A percentile compares a stretch with the other conserved stretches of the same genome.
These are phyloP conservation scores for Pangasianodon gigas DNA, from an alignment of 2,113 vertebrate species.

Conservation along the genomic window DNA sequence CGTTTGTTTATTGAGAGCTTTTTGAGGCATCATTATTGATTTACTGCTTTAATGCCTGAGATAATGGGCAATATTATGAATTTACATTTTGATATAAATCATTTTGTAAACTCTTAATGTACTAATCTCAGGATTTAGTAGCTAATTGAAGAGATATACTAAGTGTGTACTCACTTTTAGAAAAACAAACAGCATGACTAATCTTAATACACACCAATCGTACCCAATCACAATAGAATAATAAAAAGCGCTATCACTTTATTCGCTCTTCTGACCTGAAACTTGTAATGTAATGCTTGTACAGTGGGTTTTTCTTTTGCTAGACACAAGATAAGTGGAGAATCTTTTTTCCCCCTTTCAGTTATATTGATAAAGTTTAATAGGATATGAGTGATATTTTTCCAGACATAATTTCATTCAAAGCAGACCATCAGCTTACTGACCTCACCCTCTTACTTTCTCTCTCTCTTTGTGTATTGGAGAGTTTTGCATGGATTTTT, in stretches of 20 bases:
- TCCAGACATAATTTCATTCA: slow-evolving; percentile 18
- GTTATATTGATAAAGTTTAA: background rate
- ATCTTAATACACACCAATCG: background rate
- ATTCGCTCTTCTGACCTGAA: background rate
- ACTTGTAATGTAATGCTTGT: background rate
- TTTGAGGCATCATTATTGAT: background rate
- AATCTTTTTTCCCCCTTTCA: background rate
- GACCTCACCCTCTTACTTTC: background rate
- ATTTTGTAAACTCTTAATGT: background rate
- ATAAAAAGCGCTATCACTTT: background rate
- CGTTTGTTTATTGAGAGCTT: background rate
- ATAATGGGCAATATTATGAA: background rate
- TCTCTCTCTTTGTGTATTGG: background rate
- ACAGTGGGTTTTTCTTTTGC: background rate
- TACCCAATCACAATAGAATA: background rate
- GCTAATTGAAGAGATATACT: background rate
- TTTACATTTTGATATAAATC: background rate
- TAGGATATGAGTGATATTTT: slow-evolving; percentile 5
- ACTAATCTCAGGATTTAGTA: background rate
- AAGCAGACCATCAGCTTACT: background rate
- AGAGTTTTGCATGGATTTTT: background rate
- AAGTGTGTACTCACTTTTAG: background rate
- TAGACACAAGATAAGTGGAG: background rate
- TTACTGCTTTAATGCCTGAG: background rate
- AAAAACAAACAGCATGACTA: background rate